Conservation (phyloP, 2,113 vertebrate species). For the Dolichallabes microphthalmus region DNA sequence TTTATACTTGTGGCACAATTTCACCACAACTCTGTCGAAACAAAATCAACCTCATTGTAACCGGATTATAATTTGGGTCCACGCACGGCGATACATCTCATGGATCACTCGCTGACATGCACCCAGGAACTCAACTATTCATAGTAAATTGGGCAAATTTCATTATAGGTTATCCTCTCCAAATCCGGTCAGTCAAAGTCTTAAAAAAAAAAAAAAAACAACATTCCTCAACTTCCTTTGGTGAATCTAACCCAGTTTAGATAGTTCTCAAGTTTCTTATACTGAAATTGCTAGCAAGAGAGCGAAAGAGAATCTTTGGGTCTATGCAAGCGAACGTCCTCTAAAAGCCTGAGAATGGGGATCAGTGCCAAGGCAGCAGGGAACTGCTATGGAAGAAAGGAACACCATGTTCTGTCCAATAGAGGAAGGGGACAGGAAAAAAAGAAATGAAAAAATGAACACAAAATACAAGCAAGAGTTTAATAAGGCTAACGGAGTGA, state of each 20-base stretch:
- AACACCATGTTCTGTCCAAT: constrained; percentile 35
- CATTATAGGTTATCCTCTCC: no score
- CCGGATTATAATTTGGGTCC: background rate
- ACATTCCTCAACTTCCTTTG: background rate
- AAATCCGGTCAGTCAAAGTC: background rate
- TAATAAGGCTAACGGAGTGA: background rate
- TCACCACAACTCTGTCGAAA: background rate
- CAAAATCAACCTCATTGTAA: background rate
- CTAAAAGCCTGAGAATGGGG: constrained; percentile 13
- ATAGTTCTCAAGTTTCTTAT: background rate
- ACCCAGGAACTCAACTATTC: background rate
- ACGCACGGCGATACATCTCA: no score
- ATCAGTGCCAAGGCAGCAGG: constrained; percentile 32
- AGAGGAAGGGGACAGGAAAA: constrained; percentile 11
- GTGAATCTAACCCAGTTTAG: background rate
- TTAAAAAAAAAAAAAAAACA: background rate
- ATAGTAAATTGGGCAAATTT: background rate
- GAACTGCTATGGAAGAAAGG: constrained; percentile 18
- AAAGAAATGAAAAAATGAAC: constrained; percentile 21
- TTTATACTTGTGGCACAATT: background rate
- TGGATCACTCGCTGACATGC: background rate
- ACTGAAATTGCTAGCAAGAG: background rate
- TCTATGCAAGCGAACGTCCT: constrained; percentile 9
- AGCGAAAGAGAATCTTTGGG: background rate
- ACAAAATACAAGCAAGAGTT: background rate